Base-by-base conservation (phyloP, 2,797 vertebrate genomes). In the Cyclura pinguis region DNA sequence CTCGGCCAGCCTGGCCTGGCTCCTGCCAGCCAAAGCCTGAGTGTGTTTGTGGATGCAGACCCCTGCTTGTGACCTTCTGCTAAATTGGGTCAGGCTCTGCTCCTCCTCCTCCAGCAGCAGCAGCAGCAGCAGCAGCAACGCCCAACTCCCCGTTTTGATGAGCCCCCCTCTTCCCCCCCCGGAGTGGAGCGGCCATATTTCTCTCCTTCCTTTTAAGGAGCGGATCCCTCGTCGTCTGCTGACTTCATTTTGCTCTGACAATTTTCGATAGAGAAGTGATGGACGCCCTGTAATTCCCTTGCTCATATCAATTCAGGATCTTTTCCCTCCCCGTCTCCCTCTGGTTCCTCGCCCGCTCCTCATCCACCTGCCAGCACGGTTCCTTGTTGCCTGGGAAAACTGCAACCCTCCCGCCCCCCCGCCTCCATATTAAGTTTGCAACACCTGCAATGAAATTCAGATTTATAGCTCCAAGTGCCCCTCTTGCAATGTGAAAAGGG, bases 191-290 rank as follows among this genome's bases (percentile, higher is more conserved):
- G 0, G 7, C 50, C n/a, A 6, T 84, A 86, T 80, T 92, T 89
- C 42, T 47, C 42, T 47, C 42, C 55, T 74, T 86, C 14, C 16
- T 69, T 67, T 84, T 87, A 85, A 38, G 80, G 90, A 86, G 38
- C 72, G 9, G 88, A 10, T 92, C 91, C 90, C 91, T 94, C 92
- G 88, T 89, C 93, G 92, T 91, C 93, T 88, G 84, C 93, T 85
- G 90, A 94, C 93, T 93, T 96, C 94, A 92, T 95, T 95, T 96
- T 86, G 85, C 86, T 93, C 94, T 81, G 93, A 90, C 93, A 94
- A 84, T 95, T 94, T 94, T 87, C 85, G 88, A 76, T 88, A 92
- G 90, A 94, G 93, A 94, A 89, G 76, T 82, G 93, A 88, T 93
- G 91, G 91, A 92, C 83, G 85, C 90, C 89, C 90, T 93, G 8